phyloP scores from a whole-genome alignment of 1,140 invertebrate species.

The Nephila pilipes region DNA sequence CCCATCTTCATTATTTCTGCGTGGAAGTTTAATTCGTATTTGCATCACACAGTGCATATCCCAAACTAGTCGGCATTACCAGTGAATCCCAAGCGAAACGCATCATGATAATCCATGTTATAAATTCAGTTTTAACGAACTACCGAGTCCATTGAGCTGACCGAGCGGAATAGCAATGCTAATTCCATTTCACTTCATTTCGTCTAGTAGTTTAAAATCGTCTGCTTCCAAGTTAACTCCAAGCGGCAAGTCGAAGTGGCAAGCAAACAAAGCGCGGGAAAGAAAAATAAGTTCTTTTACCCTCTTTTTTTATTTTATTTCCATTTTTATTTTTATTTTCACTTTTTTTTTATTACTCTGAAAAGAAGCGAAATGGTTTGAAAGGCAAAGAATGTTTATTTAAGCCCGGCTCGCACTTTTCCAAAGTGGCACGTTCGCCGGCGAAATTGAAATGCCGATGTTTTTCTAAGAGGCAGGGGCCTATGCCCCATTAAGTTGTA shows the following conservation, averaged over 20 bases:
- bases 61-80: background rate
- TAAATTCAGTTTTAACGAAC: constrained; percentile 52
- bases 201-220: constrained; percentile 22
- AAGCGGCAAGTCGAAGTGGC: background rate
- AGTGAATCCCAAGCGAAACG: constrained; percentile 12
- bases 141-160: background rate
- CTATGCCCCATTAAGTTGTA: constrained; percentile 42
- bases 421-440: constrained; percentile 29
- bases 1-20: constrained; percentile 34
- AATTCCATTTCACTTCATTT: constrained; percentile 52
- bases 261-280: background rate
- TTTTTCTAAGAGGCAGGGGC: constrained; percentile 29
- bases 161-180: constrained; percentile 17
- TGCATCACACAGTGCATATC: background rate
- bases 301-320: background rate
- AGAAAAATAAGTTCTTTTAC: background rate
- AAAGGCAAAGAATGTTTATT: constrained; percentile 41
- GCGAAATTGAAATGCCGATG: constrained; percentile 32
- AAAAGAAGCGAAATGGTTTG: constrained; percentile 28
- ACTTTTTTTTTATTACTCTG: background rate
- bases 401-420: constrained; percentile 27
- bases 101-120: constrained; percentile 29
- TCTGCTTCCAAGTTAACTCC: constrained; percentile 12
- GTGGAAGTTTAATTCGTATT: constrained; percentile 32
- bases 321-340: background rate